A percentile compares a stretch with the other conserved stretches of the same genome.
Conservation (phyloP, 2,797 vertebrate species). For the Balearica regulorum region DNA sequence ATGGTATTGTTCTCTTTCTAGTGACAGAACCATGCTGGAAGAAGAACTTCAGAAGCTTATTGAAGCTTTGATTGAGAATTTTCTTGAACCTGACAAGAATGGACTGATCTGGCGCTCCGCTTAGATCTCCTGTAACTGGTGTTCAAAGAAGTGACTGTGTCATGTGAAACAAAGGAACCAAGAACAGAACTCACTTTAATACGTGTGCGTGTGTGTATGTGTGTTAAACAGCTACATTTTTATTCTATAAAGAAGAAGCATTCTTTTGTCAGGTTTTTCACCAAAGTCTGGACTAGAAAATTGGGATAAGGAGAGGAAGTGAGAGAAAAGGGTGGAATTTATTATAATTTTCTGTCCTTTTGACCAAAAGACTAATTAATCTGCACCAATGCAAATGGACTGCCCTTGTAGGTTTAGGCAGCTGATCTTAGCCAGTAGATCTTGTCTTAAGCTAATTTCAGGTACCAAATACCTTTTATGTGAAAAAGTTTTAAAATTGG, state of each 20-base stretch:
- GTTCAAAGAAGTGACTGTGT: background rate
- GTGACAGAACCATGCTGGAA: slow-evolving; percentile 79
- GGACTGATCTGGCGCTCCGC: slow-evolving; percentile 80
- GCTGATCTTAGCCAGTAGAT: background rate
- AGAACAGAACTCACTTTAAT: background rate
- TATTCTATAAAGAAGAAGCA: background rate
- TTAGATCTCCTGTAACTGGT: slow-evolving; percentile 32
- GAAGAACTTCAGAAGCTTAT: slow-evolving; percentile 82
- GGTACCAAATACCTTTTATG: background rate
- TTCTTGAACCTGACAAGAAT: slow-evolving; percentile 90
- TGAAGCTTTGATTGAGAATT: slow-evolving; percentile 81
- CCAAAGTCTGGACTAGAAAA: background rate
- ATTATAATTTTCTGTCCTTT: background rate
- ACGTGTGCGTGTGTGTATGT: background rate
- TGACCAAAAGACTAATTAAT: slow-evolving; percentile 26
- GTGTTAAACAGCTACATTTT: background rate
- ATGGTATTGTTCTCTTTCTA: slow-evolving; percentile 37
- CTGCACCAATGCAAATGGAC: background rate
- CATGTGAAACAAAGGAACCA: background rate
- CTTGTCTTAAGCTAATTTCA: background rate
- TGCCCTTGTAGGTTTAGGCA: background rate
- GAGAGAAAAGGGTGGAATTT: background rate
- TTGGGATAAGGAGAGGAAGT: background rate
- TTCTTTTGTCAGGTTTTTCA: slow-evolving; percentile 24
- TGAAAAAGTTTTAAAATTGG: background rate